Evolutionary conservation across 2,797 vertebrate genomes (phyloP).

Genomic region (Gymnopithys bicolor): DNA sequence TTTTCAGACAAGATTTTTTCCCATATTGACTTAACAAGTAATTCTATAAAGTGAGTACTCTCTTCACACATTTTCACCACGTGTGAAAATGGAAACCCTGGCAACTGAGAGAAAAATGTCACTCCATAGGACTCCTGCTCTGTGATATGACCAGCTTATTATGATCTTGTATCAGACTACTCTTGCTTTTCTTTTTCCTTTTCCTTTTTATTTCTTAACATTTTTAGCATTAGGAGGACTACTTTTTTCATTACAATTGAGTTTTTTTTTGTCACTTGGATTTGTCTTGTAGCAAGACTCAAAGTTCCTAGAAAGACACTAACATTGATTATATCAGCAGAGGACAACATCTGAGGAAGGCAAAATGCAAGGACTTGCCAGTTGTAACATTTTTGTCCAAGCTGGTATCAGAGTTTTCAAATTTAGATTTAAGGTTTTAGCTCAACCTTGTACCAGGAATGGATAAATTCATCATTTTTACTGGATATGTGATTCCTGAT

Average conservation of each 20-base stretch:
- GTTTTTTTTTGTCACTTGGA: background rate
- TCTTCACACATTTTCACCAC: background rate
- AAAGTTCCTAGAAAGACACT: background rate
- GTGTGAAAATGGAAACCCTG: background rate
- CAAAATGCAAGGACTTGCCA: background rate
- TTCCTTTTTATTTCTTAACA: accelerated
- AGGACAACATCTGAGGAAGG: background rate
- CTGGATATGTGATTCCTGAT: background rate
- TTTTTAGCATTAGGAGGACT: background rate
- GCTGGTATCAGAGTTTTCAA: background rate
- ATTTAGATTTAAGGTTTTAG: background rate
- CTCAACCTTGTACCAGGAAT: background rate
- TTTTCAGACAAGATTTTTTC: background rate
- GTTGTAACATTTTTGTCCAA: background rate
- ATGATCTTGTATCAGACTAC: background rate
- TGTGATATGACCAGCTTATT: background rate
- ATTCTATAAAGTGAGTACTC: background rate
- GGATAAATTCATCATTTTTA: background rate
- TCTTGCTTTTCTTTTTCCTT: background rate
- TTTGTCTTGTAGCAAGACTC: background rate
- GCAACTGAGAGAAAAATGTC: background rate
- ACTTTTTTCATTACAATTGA: background rate
- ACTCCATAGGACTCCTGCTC: background rate
- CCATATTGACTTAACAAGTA: background rate
- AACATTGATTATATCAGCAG: background rate